Evolutionary conservation across 2,888 invertebrate genomes (phyloP), one percentile per base, ranked within the genome.

Genomic region (Copidosoma aretas): DNA sequence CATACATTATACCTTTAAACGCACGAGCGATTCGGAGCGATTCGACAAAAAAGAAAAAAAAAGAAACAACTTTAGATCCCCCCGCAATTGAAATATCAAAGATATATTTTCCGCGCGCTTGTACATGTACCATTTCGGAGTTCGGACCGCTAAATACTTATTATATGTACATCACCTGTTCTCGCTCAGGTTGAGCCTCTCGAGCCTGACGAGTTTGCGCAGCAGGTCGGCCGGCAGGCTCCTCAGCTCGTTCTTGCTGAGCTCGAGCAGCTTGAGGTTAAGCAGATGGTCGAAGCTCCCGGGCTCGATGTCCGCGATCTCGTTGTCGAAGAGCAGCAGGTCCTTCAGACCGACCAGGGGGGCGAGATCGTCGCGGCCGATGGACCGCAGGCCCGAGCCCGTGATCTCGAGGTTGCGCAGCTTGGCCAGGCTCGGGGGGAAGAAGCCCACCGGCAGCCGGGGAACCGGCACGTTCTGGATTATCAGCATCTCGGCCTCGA

Each of bases 231-330:
- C 80, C 0, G 89, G 88, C 60, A 93, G 84, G 67, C 86, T 85
- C 65, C 86, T 86, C 73, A 93, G 86, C 63, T 87, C 86, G 79
- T 92, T 93, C 75, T 88, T 86, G 89, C 90, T 90, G 41, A 93
- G 80, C 75, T 91, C 90, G 63, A 94, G 83, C 57, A 88, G 85
- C 63, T 84, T 83, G 67, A 93, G 81, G 74, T 87, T 86, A 62
- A 85, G 85, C 75, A 90, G 85, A 81, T 88, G 87, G 46, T 86
- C 84, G 80, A 92, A 91, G 70, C 90, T 83, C 73, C 87, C 88
- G 10, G 86, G 85, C 49, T 89, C 87, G 10, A 75, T 63, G 2
- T 86, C 84, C 56, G 86, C 86, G 76, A 94, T 84, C 68, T 89
- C 86, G 80, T 93, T 93, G 76, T 87, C 86, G 59, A 89, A 89